Evolutionary conservation across 2,888 invertebrate genomes (phyloP).

Genomic region (Scaptomyza tumidula): DNA sequence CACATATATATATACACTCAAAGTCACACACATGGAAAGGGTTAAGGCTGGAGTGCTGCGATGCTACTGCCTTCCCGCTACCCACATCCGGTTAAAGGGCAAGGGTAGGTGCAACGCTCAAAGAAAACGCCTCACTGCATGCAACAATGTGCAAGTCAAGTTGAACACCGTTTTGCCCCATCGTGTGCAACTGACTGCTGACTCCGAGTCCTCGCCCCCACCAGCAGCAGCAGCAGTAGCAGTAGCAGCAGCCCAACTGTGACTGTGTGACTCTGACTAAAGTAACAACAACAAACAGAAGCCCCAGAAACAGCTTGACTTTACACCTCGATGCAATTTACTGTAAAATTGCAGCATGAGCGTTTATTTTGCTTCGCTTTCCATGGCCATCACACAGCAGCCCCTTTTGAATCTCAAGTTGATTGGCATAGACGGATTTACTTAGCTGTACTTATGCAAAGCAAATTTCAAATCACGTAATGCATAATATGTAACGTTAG

Average conservation of each 20-base stretch:
- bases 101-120: slow-evolving; percentile 51
- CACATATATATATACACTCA: slow-evolving; percentile 12
- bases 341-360: slow-evolving; percentile 63
- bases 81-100: slow-evolving; percentile 17
- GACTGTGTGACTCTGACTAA: slow-evolving; percentile 14
- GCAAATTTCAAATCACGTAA: slow-evolving; percentile 41
- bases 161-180: slow-evolving; percentile 41
- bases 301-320: slow-evolving; percentile 61
- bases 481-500: slow-evolving; percentile 24
- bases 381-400: slow-evolving; percentile 18
- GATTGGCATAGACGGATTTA: slow-evolving; percentile 52
- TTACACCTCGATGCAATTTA: slow-evolving; percentile 76
- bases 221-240: slow-evolving; percentile 14
- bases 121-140: slow-evolving; percentile 68
- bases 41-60: slow-evolving; percentile 27
- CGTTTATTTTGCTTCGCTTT: slow-evolving; percentile 52
- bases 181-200: slow-evolving; percentile 33
- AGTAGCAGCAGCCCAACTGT: slow-evolving; percentile 3
- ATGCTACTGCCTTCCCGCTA: background rate
- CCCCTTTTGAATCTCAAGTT: slow-evolving; percentile 11
- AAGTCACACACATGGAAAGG: slow-evolving; percentile 24
- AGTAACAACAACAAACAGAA: slow-evolving; percentile 5
- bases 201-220: slow-evolving; percentile 20
- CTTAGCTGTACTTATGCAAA: slow-evolving; percentile 28
- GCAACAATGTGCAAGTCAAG: slow-evolving; percentile 76